phyloP scores from a whole-genome alignment of 1,140 invertebrate species.

The Tetramorium alpestre region DNA sequence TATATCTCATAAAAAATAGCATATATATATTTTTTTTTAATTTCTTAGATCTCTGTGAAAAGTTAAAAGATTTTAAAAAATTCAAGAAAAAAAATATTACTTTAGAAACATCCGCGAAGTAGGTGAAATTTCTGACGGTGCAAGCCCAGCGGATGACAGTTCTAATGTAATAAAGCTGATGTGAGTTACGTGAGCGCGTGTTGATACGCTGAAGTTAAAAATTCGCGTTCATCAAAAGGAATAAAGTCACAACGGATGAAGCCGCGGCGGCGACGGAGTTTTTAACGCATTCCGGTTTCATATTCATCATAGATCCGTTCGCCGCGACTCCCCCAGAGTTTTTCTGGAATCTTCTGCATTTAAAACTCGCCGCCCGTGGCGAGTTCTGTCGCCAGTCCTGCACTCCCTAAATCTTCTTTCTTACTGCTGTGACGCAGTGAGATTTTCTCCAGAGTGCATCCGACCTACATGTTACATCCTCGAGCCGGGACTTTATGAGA shows the following conservation, averaged over 20 bases:
- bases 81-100: background rate
- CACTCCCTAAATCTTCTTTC: conserved; percentile 49
- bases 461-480: conserved; percentile 11
- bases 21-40: background rate
- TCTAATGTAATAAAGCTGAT: conserved; percentile 33
- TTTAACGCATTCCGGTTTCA: conserved; percentile 54
- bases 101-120: background rate
- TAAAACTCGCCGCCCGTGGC: background rate
- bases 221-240: conserved; percentile 54
- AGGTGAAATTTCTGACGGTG: conserved; percentile 14
- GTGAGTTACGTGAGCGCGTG: background rate
- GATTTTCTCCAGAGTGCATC: conserved; percentile 8
- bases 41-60: background rate
- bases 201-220: conserved; percentile 48
- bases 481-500: conserved; percentile 13
- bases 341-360: conserved; percentile 5
- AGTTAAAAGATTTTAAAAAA: no score
- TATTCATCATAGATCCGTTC: conserved; percentile 49
- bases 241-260: conserved; percentile 13
- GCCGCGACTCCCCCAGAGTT: conserved; percentile 8
- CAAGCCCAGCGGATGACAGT: background rate
- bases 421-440: conserved; percentile 21
- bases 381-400: conserved; percentile 6
- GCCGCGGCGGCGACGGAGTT: background rate
- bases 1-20: background rate